A percentile compares a stretch with the other conserved stretches of the same genome.
Evolutionary conservation across 2,888 invertebrate species (phyloP).

Genomic region (Caenorhabditis sp.): DNA sequence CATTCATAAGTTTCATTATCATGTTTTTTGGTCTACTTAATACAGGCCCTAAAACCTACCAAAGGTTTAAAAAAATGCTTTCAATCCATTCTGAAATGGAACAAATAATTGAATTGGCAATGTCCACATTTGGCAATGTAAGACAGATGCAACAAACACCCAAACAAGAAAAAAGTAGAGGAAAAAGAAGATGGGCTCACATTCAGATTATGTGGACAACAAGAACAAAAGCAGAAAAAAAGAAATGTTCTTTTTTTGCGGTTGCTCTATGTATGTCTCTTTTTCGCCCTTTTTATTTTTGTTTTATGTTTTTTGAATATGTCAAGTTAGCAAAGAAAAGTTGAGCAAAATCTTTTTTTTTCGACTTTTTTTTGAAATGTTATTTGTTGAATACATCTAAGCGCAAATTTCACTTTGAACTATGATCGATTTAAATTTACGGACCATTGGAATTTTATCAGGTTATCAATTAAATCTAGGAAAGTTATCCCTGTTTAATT

Average conservation of each 20-base stretch:
- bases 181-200: background rate
- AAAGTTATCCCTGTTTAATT: no score
- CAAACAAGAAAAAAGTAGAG: background rate
- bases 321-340: background rate
- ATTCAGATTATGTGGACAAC: slow-evolving; percentile 1
- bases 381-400: no score
- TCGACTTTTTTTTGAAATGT: background rate
- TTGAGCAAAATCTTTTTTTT: background rate
- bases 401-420: no score
- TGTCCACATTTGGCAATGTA: background rate
- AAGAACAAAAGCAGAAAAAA: background rate
- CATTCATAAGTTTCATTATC: no score
- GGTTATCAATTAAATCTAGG: no score
- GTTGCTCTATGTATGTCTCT: background rate
- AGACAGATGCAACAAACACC: background rate
- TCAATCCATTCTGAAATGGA: background rate
- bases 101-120: background rate
- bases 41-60: no score
- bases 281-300: background rate
- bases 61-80: background rate
- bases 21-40: no score
- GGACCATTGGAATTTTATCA: no score
- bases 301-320: slow-evolving; percentile 1
- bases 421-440: no score
- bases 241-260: background rate